Evolutionary conservation across 2,888 invertebrate genomes (phyloP).

Genomic region (Flexamia atlantica): DNA sequence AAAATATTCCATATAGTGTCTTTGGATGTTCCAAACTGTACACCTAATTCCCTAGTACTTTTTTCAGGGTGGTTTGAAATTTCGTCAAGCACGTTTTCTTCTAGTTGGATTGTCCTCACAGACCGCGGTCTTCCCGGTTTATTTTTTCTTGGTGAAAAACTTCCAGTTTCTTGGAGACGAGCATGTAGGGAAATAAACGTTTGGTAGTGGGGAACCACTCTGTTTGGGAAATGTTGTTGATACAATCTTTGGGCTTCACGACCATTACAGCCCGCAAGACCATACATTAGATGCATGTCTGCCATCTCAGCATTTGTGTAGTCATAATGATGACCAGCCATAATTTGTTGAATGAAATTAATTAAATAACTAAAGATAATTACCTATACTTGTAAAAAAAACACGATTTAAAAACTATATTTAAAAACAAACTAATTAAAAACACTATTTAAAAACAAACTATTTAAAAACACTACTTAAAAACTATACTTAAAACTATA

Average conservation of each 20-base stretch:
- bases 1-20: constrained; percentile 24
- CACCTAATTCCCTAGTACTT: background rate
- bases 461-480: no score
- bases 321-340: background rate
- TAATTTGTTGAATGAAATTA: background rate
- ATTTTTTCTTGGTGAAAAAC: background rate
- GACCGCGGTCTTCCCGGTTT: background rate
- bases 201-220: background rate
- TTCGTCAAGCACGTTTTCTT: background rate
- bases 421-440: no score
- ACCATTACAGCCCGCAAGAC: background rate
- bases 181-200: background rate
- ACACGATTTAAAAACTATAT: no score
- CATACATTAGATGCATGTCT: background rate
- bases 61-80: background rate
- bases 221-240: background rate
- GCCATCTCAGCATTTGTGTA: background rate
- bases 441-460: no score
- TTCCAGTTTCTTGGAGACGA: background rate
- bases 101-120: background rate
- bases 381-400: no score
- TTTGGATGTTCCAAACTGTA: background rate
- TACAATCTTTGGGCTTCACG: background rate
- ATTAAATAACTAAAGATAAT: no score
- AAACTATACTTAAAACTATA: no score